Evolutionary conservation across 2,888 invertebrate genomes (phyloP), one percentile per base, ranked within the genome.

Genomic region (Cerceris ruficornis): DNA sequence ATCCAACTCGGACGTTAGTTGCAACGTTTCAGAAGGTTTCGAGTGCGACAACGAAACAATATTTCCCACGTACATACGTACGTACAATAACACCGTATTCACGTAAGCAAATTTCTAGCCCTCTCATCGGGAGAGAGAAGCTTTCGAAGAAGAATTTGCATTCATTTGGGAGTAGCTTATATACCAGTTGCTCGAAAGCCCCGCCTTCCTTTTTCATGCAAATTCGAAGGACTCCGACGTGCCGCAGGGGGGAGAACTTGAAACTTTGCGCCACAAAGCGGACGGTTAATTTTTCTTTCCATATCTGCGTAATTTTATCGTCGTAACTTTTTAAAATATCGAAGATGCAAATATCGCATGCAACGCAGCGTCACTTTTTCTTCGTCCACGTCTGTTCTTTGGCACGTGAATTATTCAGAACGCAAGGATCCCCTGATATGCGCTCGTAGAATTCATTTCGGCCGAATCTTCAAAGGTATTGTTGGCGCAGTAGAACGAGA

Each of bases 101-200:
- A 86, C 86, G 84, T 89, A 88, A 89, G 89, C 85, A 87, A 89
- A 88, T 89, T 84, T 80, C 79, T 69, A 17, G 76, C 28, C 77
- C 77, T 84, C 82, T 82, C 77, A 78, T 81, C 71, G 83, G 68
- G 59, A 85, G 87, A 77, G 77, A 85, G 87, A 77, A 77, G 80
- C 84, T 87, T 80, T 84, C 85, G 84, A 85, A 81, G 87, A 88
- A 85, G 86, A 88, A 89, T 89, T 89, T 89, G 86, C 89, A 89
- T 89, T 88, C 85, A 86, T 88, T 88, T 84, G 77, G 70, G 75
- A 86, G 85, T 85, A 80, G 86, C 86, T 87, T 84, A 87, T 86
- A 86, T 82, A 86, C 87, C 82, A 82, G 87, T 87, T 86, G 85
- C 87, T 87, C 82, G 79, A 76, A 82, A 81, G 79, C 80, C 81